Evolutionary conservation across 2,797 vertebrate species (phyloP), one percentile per base, ranked within the genome.

Genomic region (Eremophila alpestris): DNA sequence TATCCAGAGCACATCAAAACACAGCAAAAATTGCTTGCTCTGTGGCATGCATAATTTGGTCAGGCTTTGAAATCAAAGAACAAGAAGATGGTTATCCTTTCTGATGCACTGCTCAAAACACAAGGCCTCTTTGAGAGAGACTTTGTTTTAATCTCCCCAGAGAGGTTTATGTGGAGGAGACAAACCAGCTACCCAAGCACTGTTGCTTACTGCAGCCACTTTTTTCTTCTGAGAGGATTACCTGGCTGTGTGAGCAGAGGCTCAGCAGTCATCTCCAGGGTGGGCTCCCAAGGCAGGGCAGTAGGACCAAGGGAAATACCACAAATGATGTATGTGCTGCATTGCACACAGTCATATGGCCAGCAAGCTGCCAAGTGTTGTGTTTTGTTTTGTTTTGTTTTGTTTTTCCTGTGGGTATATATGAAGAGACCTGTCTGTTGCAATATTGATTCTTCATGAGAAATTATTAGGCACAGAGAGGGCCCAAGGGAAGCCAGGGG

Each of bases 391-490:
- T 36, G 64, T 1, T 87, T 71, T 24, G 40, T 1, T 91, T 69
- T 26, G 36, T 3, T 91, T 94, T 85, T 90, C 80, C 48, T 68
- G 23, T 36, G 56, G 49, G 58, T 71, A 29, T 69, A 45, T 64
- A 77, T 2, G n/a, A 62, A 90, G 43, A 87, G n/a, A 89, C 27
- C 12, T 93, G 81, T 77, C 77, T 87, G 60, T 51, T 85, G 89
- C 46, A 77, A 83, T 85, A 68, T 23, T 65, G 64, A 56, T 89
- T 41, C 49, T 85, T 89, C 71, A 95, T 75, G 64, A 77, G 60
- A 92, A 90, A 93, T 76, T 80, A 95, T 92, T 78, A 91, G 81
- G 58, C 9, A 7, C 40, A 89, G 79, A 92, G 76, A 71, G 62
- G 58, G 49, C 84, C n/a, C 21, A 2, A 55, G 58, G 78, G 78